These are phyloP conservation scores for Parascotia fuliginaria DNA, from an alignment of 2,888 invertebrate species.

Conservation along the genomic window DNA sequence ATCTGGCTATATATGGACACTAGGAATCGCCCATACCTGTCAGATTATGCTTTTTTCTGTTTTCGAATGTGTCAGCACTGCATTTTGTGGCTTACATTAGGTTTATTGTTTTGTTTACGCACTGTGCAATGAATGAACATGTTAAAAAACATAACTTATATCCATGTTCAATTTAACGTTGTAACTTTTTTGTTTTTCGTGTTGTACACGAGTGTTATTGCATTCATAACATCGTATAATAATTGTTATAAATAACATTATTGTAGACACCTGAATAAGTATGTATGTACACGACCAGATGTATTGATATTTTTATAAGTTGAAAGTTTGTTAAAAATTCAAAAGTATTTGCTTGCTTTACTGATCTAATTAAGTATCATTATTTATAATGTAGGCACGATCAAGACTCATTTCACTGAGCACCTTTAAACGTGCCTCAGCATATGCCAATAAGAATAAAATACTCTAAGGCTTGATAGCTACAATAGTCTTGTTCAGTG, in stretches of 20 bases:
- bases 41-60: slow-evolving; percentile 36
- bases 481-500: neutral
- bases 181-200: slow-evolving; percentile 15
- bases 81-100: slow-evolving; percentile 37
- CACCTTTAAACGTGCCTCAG: neutral
- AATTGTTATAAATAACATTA: neutral
- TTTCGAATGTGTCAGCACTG: slow-evolving; percentile 37
- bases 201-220: slow-evolving; percentile 14
- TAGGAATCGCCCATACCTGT: slow-evolving; percentile 45
- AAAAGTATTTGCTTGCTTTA: neutral
- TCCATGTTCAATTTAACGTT: slow-evolving; percentile 9
- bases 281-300: neutral
- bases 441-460: neutral
- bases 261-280: neutral
- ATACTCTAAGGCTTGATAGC: neutral
- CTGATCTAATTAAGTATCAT: neutral
- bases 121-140: slow-evolving; percentile 24
- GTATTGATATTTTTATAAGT: neutral
- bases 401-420: no score
- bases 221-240: neutral
- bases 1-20: slow-evolving; percentile 62
- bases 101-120: slow-evolving; percentile 32
- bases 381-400: neutral
- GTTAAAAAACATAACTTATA: slow-evolving; percentile 27
- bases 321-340: neutral